Evolutionary conservation across 2,888 invertebrate species (phyloP), one percentile per base, ranked within the genome.

Genomic region (Nudaria mundana): DNA sequence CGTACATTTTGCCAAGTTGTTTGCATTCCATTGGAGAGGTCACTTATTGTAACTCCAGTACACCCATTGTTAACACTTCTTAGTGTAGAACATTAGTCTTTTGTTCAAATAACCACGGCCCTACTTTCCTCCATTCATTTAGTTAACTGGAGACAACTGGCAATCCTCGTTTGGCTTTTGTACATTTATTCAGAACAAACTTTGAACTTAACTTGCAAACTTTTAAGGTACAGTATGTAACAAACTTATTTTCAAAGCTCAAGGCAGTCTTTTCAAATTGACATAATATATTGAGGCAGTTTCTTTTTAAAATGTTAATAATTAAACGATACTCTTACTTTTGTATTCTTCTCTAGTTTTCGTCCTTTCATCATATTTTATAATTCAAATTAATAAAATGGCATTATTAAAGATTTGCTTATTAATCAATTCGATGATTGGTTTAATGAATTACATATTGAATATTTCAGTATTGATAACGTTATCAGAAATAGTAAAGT

Each of bases 71-170:
- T 62, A 20, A 20, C 67, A 59, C 67, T 65, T 62, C 53, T 50
- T 56, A 58, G 65, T 42, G 31, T 42, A 30, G 38, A 49, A 44
- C 48, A 40, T 58, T 51, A 35, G 64, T 71, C 69, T 75, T 71
- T 76, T 71, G 72, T 76, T 71, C 66, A 65, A 68, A 70, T 68
- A 73, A 66, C 63, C 59, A 53, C 52, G 65, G 66, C 70, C 60
- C 47, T 63, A 60, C 64, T 74, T 71, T 70, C 56, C 64, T 67
- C 66, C 63, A 71, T 74, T 79, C 70, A 75, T 81, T 79, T 73
- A 71, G 66, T 77, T 75, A 65, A 60, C 57, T 57, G 51, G 53
- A 65, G 62, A 63, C 68, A 69, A 78, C 68, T 78, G 67, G 63
- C 67, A 67, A 67, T 61, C 60, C 59, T 65, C 65, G 54, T 61